Evolutionary conservation across 2,113 vertebrate genomes (phyloP), one percentile per base, ranked within the genome.

Genomic region (Mus spicilegus): DNA sequence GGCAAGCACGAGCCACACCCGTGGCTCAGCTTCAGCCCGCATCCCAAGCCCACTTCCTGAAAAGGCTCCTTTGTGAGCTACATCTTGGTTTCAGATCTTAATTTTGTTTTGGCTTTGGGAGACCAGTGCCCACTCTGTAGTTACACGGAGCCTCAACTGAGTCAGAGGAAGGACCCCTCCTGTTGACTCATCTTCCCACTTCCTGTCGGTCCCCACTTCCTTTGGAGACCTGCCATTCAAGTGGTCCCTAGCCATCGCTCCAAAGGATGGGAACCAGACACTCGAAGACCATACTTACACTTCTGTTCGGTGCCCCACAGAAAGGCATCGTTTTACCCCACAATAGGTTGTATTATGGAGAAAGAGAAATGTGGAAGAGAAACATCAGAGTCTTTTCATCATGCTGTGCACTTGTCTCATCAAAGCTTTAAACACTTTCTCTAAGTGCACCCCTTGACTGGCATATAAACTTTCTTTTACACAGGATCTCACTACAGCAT

Each of bases 181-280:
- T 70, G 7, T 46, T 93, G 96, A 96, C 87, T 97, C 97, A 97
- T n/a, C 77, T 1, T 78, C 54, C 96, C 20, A 17, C 88, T 97
- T 96, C 95, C 94, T 81, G 51, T 95, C 65, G 65, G 49, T 5
- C 70, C 42, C 2, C 8, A 73, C 91, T 94, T 70, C 72, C 78
- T 85, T 70, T 73, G 85, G 96, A 87, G 30, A 7, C 20, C 36
- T 84, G 73, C 36, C 88, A 51, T 61, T 89, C 56, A 12, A 26
- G 88, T 39, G 87, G 69, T 30, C 54, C 87, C 89, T 56, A 88
- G 54, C 20, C 65, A 72, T 26, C 39, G 67, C 36, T 24, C 28
- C 16, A 87, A 56, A 65, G 56, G 20, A 65, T 20, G 58, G 78
- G 80, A 67, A 7, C 1, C 36, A 58, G 49, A 33, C 75, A 3